A percentile compares a stretch with the other conserved stretches of the same genome.
phyloP scores from a whole-genome alignment of 1,140 invertebrate genomes.

The Cephus cinctus region DNA sequence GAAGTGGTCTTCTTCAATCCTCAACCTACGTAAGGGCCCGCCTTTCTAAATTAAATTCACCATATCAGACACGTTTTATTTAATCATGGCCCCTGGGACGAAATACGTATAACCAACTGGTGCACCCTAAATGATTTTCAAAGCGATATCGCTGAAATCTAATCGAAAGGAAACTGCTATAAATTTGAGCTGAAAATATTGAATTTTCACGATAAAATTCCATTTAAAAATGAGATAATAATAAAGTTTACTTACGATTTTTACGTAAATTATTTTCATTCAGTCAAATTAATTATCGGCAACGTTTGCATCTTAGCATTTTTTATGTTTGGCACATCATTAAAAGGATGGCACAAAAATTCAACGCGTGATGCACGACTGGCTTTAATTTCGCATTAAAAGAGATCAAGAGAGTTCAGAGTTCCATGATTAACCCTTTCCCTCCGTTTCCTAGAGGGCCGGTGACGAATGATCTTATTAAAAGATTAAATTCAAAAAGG shows the following conservation, averaged over 20 bases:
- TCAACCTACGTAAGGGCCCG: conserved; percentile 12
- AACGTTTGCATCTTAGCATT: no score
- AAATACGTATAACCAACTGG: conserved; percentile 16
- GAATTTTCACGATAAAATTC: no score
- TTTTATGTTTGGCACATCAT: no score
- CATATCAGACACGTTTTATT: conserved; percentile 53
- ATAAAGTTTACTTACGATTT: no score
- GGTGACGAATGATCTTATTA: conserved; percentile 39
- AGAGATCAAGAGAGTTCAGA: background rate
- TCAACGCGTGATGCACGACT: no score
- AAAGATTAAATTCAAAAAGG: conserved; percentile 36
- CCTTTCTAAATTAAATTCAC: conserved; percentile 49
- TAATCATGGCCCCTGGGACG: conserved; percentile 37
- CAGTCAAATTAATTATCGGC: no score
- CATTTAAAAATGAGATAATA: background rate
- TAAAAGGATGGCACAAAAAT: no score
- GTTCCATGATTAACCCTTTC: conserved; percentile 30
- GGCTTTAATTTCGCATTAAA: no score
- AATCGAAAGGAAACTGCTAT: conserved; percentile 33
- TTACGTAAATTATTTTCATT: no score
- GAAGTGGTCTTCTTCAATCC: conserved; percentile 21
- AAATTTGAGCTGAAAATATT: no score
- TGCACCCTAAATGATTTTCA: conserved; percentile 39
- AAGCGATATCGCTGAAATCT: conserved; percentile 27
- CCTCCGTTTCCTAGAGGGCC: conserved; percentile 21